These are phyloP conservation scores for Pollenia labialis DNA, from an alignment of 2,888 invertebrate species.

Conservation along the genomic window DNA sequence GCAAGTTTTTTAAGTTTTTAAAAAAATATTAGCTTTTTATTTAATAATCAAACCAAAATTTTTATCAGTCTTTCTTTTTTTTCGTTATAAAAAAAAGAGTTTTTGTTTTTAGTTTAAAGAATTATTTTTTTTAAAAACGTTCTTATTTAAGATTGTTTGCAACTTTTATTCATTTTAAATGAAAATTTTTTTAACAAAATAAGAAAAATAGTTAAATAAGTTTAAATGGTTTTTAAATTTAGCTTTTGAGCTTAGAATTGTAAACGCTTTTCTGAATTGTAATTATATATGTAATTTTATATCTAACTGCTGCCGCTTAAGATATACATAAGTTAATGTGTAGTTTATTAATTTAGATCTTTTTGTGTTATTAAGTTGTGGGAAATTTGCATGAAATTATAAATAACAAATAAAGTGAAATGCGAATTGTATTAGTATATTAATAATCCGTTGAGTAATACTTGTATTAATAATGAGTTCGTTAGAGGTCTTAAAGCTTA, in stretches of 20 bases:
- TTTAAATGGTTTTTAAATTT: constrained; percentile 47
- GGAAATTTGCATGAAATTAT: constrained; percentile 60
- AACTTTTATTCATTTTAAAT: constrained; percentile 44
- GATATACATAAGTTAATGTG: constrained; percentile 65
- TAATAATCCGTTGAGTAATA: constrained; percentile 48
- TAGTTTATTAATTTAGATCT: constrained; percentile 16
- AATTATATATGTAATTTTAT: constrained; percentile 44
- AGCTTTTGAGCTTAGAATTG: constrained; percentile 48
- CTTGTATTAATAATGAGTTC: constrained; percentile 60
- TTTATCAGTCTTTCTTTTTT: constrained; percentile 48
- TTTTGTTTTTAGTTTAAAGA: constrained; percentile 32
- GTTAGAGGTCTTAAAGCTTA: constrained; percentile 61
- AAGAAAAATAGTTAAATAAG: constrained; percentile 10
- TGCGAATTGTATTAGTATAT: constrained; percentile 17
- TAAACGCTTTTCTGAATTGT: constrained; percentile 43
- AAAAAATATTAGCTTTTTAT: constrained; percentile 14
- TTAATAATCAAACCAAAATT: constrained; percentile 6
- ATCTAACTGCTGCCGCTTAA: constrained; percentile 68
- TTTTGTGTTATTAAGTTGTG: constrained; percentile 22
- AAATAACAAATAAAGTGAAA: constrained; percentile 28
- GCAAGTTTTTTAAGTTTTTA: neutral
- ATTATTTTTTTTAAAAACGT: constrained; percentile 40
- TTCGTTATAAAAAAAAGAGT: constrained; percentile 42
- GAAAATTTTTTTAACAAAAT: constrained; percentile 26
- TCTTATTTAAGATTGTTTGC: constrained; percentile 16